Percentiles rank a stretch among this genome's conserved stretches.
Conservation (phyloP, 1,140 invertebrate genomes). For the Zaprionus davidi region DNA sequence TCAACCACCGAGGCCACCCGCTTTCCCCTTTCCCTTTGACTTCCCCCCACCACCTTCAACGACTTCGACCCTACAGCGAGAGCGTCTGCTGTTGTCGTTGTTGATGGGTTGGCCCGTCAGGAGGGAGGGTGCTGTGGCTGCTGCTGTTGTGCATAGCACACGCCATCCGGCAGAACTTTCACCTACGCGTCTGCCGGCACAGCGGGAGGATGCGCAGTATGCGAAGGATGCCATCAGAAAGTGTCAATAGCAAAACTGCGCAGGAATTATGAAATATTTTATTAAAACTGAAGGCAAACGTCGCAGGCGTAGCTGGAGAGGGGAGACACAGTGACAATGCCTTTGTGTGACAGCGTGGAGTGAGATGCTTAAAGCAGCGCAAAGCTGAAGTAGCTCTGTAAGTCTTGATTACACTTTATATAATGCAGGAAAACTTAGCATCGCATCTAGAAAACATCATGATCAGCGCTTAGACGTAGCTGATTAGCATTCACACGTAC, state of each 20-base stretch:
- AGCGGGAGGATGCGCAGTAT: constrained; percentile 46
- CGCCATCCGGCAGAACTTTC: constrained; percentile 59
- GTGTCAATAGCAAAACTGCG: constrained; percentile 79
- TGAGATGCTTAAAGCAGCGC: constrained; percentile 19
- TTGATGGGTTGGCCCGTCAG: constrained; percentile 48
- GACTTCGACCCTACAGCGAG: background rate
- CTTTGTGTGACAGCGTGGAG: constrained; percentile 15
- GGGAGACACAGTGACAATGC: constrained; percentile 6
- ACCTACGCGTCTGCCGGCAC: constrained; percentile 71
- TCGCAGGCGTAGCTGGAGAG: background rate
- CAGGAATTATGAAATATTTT: constrained; percentile 81
- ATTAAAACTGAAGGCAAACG: constrained; percentile 74
- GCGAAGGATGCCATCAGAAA: constrained; percentile 67
- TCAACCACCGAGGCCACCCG: constrained; percentile 66
- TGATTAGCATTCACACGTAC: too few relatives aligned
- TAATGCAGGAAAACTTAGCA: background rate
- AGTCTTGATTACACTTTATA: background rate
- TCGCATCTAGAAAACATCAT: background rate
- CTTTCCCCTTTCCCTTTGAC: background rate
- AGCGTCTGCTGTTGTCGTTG: constrained; percentile 65
- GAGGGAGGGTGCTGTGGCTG: constrained; percentile 30
- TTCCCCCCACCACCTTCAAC: background rate
- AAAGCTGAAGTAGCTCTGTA: background rate
- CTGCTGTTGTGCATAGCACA: constrained; percentile 29
- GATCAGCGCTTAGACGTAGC: background rate